Percentiles rank a stretch among this genome's conserved stretches.
Evolutionary conservation across 2,113 vertebrate species (phyloP).

Genomic region (Misgurnus anguillicaudatus): DNA sequence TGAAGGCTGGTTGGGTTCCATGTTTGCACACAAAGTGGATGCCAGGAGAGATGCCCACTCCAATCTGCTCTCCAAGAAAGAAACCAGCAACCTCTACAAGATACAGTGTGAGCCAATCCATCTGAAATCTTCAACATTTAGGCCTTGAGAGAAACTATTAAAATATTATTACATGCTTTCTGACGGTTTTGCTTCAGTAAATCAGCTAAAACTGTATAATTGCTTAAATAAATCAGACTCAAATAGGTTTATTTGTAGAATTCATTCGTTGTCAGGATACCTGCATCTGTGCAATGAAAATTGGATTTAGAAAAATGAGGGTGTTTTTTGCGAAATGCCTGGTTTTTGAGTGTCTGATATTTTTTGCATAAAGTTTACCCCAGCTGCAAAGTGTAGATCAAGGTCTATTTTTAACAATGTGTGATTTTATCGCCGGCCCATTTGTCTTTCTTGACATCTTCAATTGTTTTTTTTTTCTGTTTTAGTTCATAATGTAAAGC

Average conservation of each 20-base stretch:
- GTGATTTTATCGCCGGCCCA: neutral
- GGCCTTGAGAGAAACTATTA: conserved; percentile 7
- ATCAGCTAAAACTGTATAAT: conserved; percentile 6
- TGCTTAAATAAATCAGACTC: conserved; percentile 24
- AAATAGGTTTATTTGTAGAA: neutral
- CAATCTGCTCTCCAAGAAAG: conserved; percentile 93
- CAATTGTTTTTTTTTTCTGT: conserved; percentile 34
- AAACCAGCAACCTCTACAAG: conserved; percentile 94
- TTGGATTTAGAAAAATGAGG: conserved; percentile 45
- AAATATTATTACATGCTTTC: neutral
- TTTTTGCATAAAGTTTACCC: neutral
- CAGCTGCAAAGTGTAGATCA: neutral
- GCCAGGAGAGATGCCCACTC: conserved; percentile 95
- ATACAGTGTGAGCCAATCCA: conserved; percentile 83
- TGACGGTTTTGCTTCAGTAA: neutral
- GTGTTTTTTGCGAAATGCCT: conserved; percentile 67
- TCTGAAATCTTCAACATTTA: neutral
- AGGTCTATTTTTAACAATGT: neutral
- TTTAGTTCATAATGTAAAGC: conserved; percentile 95
- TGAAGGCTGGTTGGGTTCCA: conserved; percentile 90
- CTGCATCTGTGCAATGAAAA: neutral
- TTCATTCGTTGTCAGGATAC: neutral
- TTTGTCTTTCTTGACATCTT: conserved; percentile 44
- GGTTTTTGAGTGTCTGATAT: neutral
- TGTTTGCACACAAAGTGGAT: conserved; percentile 91